Evolutionary conservation across 1,140 invertebrate genomes (phyloP), one percentile per base, ranked within the genome.

Genomic region (Matsumurasca onukii): DNA sequence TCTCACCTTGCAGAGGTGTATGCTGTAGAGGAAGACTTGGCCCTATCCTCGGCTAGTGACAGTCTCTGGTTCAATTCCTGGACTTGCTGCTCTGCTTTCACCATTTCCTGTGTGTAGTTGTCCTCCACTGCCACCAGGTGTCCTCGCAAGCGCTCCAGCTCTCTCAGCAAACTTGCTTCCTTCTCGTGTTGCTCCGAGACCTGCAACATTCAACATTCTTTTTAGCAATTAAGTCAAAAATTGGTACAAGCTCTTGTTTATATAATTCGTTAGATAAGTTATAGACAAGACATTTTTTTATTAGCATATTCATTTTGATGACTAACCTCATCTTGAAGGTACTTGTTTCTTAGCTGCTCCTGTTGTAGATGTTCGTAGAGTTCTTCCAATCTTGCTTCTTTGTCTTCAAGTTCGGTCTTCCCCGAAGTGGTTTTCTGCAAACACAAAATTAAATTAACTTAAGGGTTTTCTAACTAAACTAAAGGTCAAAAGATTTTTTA

Each of bases 101-200:
- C 78, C 59, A 91, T 83, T 73, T 97, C 95, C 72, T 89, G 86
- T 0, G 93, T 97, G 76, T 96, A 93, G 73, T 83, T 88, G 57
- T 95, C 92, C 79, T 98, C 94, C 20, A 93, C 86, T 73, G 92
- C 88, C 1, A 98, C 79, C 13, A 98, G 81, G 83, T 98, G 95
- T 5, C 82, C 81, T 62, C 91, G 83, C 20, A 98, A 77, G 30
- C 94, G 81, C 67, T 95, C 90, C 66, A 97, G 76, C 77, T 97
- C 92, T 25, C 85, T 86, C 0, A 78, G 76, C n/a, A 79, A 81
- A 49, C 74, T 81, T 73, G 76, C 75, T 78, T 86, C 86, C 83
- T 81, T 83, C 83, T 88, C 82, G 75, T 81, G 79, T 75, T 84
- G 78, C 78, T 82, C 76, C 75, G 80, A 73, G 49, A 86, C 82